Base-by-base conservation (phyloP, 2,888 invertebrate species). In the Leptinotarsa juncta region DNA sequence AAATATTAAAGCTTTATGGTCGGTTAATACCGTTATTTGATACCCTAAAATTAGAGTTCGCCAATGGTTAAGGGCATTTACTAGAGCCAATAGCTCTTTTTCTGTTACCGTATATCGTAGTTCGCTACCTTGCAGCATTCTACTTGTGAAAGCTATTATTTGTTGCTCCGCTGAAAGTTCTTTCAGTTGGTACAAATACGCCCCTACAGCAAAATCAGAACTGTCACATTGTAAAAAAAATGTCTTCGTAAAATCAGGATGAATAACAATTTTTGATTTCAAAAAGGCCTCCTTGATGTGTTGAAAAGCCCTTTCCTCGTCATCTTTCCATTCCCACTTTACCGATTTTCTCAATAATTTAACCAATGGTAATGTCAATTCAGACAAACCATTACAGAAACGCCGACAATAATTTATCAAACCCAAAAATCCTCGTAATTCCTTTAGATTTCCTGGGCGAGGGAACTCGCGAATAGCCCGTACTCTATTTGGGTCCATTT, bases 1-100 rank as follows among this genome's bases (percentile, higher is more conserved):
- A 72, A 77, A 73, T 4, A 23, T n/a, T 10, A 77, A 53, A 4
- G 79, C 55, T 60, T 76, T 76, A 60, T 79, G 73, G 66, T 79
- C 78, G 1, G 76, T 76, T 32, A 75, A 3, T 18, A 78, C 65
- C 0, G 42, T 60, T 42, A 79, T 50, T 3, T 53, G 16, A 2
- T 48, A 60, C 4, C 75, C 77, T 18, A 75, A 66, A 16, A 79
- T 20, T 15, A 78, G 70, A 14, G 49, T 32, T 2, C 77, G 65
- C 75, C 76, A 79, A 20, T 78, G 62, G 20, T 51, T 65, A 57
- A 78, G 73, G 1, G 55, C 53, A 42, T 71, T 18, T 1, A 77
- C 68, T 5, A 78, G 12, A 16, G 77, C 73, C 4, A 68, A n/a
- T 14, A 68, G 42, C 65, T 78, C 77, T 50, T 73, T 73, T 70